These are phyloP conservation scores for Urosaurus nigricauda DNA, from an alignment of 2,797 vertebrate genomes.

Conservation along the genomic window DNA sequence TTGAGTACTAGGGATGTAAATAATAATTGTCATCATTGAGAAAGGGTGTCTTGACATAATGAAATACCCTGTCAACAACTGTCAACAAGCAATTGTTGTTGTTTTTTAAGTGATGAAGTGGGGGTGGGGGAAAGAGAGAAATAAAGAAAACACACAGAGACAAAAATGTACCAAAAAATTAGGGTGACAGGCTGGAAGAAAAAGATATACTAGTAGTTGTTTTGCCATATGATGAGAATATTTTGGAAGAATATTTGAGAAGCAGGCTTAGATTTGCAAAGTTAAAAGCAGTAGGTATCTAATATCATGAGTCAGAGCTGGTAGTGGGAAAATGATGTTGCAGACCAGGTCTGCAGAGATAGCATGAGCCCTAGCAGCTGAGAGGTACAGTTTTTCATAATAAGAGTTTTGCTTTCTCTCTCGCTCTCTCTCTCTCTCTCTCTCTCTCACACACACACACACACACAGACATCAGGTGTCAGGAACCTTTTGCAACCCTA, in stretches of 20 bases:
- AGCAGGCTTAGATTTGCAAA: neutral
- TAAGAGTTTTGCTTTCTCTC: neutral
- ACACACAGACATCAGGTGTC: neutral
- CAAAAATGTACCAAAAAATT: no score
- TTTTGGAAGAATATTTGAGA: no score
- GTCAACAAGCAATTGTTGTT: no score
- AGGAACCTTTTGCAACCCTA: neutral
- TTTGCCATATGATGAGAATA: neutral
- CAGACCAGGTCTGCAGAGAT: neutral
- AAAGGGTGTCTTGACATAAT: no score
- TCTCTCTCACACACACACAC: no score
- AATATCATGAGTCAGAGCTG: neutral
- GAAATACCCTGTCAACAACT: no score
- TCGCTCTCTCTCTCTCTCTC: no score
- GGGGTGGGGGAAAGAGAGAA: no score
- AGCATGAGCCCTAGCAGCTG: neutral
- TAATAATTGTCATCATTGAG: no score
- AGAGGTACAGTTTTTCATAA: neutral
- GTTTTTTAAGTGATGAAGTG: no score
- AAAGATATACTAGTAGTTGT: neutral
- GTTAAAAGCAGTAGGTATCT: neutral
- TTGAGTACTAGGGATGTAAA: no score
- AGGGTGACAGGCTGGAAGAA: neutral
- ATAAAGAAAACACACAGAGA: no score
- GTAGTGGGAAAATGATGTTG: neutral